Base-by-base conservation (phyloP, 2,113 vertebrate genomes). In the Theristicus caerulescens region DNA sequence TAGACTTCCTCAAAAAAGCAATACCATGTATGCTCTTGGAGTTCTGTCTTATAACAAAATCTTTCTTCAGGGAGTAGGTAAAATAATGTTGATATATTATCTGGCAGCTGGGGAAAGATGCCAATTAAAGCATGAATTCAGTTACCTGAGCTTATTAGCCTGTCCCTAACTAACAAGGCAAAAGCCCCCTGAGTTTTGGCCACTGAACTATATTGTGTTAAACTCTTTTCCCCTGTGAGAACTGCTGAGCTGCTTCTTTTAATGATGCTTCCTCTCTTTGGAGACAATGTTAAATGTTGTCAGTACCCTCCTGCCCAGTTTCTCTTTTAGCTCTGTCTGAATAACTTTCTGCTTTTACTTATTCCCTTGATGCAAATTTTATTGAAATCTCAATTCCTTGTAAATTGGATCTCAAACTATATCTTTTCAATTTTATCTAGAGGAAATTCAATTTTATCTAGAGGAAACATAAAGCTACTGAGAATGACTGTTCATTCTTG, bases 361-460 rank as follows among this genome's bases (percentile, higher is more conserved):
- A 73, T 86, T 95, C n/a, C 86, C 76, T 76, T 81, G 86, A 84
- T 79, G 65, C 16, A 96, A 79, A 79, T 86, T 92, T 90, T 94
- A 67, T 81, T 92, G 83, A 94, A 86, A 92, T 88, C 80, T 79
- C 82, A 78, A 66, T 94, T 94, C 29, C 54, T 49, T 88, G 49
- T 73, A 88, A 94, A 93, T 66, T 82, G 40, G 64, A 77, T 88
- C 66, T 88, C 79, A 88, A 89, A 49, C 58, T 77, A 32, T 51
- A 32, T 51, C 52, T 85, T 87, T 57, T 65, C 34, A 90, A 65
- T 91, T 95, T 93, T 95, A 67, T 85, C 81, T 73, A 58, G 67
- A 90, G 12, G 46, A 86, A 89, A 46, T 57, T 65, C 34, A 90
- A 65, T 91, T 95, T 93, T 95, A 67, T 85, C 81, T 73, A 58